Evolutionary conservation across 2,113 vertebrate genomes (phyloP).

Genomic region (Pavo muticus): DNA sequence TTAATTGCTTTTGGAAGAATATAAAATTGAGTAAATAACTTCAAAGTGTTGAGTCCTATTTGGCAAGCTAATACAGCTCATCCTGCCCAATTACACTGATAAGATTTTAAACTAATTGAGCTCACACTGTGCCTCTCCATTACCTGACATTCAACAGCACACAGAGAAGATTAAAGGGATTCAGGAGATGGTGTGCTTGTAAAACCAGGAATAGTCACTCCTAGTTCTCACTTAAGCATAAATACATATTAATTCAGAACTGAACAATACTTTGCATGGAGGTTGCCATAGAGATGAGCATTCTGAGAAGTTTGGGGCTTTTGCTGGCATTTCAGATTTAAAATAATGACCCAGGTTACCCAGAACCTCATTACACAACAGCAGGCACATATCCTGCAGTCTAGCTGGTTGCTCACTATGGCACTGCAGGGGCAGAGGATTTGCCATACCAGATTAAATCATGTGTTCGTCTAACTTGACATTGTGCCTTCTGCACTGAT

Average conservation of each 20-base stretch:
- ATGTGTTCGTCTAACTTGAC: slow-evolving; percentile 43
- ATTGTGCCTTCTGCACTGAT: slow-evolving; percentile 21
- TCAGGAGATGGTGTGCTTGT: not conserved
- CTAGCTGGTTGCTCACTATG: not conserved
- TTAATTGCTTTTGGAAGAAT: slow-evolving; percentile 55
- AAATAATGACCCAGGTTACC: slow-evolving; percentile 26
- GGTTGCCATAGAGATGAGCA: slow-evolving; percentile 12
- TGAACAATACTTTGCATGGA: not conserved
- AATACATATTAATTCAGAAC: slow-evolving; percentile 14
- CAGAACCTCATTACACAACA: slow-evolving; percentile 8
- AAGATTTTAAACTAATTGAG: slow-evolving; percentile 66
- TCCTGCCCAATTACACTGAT: slow-evolving; percentile 62
- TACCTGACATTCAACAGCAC: slow-evolving; percentile 39
- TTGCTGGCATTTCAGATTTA: slow-evolving; percentile 24
- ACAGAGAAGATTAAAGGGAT: slow-evolving; percentile 47
- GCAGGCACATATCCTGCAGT: not conserved
- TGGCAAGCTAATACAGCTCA: slow-evolving; percentile 45
- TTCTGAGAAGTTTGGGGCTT: not conserved
- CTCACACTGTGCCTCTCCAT: slow-evolving; percentile 58
- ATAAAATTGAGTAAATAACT: slow-evolving; percentile 62
- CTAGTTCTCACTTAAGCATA: slow-evolving; percentile 26
- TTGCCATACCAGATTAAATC: not conserved
- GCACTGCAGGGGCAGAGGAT: not conserved
- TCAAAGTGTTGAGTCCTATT: slow-evolving; percentile 47
- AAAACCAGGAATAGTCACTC: slow-evolving; percentile 5